These are phyloP conservation scores for Eristalinus aeneus DNA, from an alignment of 2,888 invertebrate species.

Conservation along the genomic window DNA sequence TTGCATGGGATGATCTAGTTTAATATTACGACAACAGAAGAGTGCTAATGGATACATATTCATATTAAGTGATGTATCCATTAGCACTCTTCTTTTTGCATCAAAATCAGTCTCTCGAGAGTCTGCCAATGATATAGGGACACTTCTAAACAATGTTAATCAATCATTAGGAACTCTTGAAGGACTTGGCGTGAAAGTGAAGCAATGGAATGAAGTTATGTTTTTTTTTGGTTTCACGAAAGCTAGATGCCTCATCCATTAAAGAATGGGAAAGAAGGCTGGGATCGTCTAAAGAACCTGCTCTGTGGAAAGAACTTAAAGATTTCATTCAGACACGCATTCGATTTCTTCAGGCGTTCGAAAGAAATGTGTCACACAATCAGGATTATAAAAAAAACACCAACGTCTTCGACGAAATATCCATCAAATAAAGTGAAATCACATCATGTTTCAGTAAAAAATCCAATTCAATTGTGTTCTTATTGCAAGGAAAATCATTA, in stretches of 20 bases:
- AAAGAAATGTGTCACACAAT: too few relatives aligned
- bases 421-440: too few relatives aligned
- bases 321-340: slow-evolving; percentile 13
- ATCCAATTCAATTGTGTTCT: too few relatives aligned
- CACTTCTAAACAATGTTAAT: too few relatives aligned
- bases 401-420: neutral
- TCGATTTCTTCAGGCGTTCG: slow-evolving; percentile 7
- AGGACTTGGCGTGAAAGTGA: slow-evolving; percentile 12
- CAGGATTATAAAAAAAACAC: neutral
- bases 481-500: neutral
- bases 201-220: slow-evolving; percentile 27
- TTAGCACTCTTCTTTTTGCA: slow-evolving; percentile 13
- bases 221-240: slow-evolving; percentile 27
- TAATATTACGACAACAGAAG: slow-evolving; percentile 30
- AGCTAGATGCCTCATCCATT: slow-evolving; percentile 21
- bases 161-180: slow-evolving; percentile 27
- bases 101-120: slow-evolving; percentile 18
- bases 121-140: too few relatives aligned
- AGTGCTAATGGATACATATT: slow-evolving; percentile 24
- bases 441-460: too few relatives aligned
- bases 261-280: slow-evolving; percentile 36
- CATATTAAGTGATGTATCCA: too few relatives aligned
- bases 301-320: slow-evolving; percentile 3
- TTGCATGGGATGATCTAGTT: slow-evolving; percentile 33
- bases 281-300: neutral